phyloP scores from a whole-genome alignment of 2,113 vertebrate genomes.

The Chamaetylas fuelleborni region DNA sequence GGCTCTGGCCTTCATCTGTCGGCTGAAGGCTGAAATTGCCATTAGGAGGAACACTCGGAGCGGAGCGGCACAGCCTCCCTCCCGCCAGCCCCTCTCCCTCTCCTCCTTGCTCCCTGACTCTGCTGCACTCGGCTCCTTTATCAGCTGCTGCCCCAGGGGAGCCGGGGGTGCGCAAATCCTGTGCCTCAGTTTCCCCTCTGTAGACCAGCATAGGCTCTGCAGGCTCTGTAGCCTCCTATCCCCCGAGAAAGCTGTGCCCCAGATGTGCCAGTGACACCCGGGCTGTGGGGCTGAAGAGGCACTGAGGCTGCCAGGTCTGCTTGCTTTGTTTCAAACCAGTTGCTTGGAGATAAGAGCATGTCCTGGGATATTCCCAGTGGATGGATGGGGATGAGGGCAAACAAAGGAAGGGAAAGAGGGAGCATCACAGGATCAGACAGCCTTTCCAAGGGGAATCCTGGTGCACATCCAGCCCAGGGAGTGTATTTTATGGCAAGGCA shows the following conservation, averaged over 20 bases:
- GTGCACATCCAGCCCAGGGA: not conserved
- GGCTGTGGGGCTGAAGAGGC: too few species aligned
- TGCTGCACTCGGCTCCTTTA: not conserved
- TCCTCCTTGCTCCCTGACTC: not conserved
- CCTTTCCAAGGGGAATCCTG: not conserved
- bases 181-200: not conserved
- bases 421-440: not conserved
- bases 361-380: rapidly evolving
- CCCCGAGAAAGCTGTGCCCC: not conserved
- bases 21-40: constrained; percentile 55
- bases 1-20: constrained; percentile 58
- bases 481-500: not conserved
- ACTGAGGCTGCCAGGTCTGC: not conserved
- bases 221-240: not conserved
- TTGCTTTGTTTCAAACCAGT: not conserved
- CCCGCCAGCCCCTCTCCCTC: not conserved
- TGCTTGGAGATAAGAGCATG: not conserved
- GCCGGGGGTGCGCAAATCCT: rapidly evolving
- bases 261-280: not conserved
- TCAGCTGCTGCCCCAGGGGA: rapidly evolving
- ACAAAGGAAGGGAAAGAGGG: not conserved
- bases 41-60: not conserved
- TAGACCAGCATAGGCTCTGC: not conserved
- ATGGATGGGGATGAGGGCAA: not conserved
- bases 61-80: not conserved